phyloP scores from a whole-genome alignment of 2,888 invertebrate genomes.

The Fabriciana adippe region DNA sequence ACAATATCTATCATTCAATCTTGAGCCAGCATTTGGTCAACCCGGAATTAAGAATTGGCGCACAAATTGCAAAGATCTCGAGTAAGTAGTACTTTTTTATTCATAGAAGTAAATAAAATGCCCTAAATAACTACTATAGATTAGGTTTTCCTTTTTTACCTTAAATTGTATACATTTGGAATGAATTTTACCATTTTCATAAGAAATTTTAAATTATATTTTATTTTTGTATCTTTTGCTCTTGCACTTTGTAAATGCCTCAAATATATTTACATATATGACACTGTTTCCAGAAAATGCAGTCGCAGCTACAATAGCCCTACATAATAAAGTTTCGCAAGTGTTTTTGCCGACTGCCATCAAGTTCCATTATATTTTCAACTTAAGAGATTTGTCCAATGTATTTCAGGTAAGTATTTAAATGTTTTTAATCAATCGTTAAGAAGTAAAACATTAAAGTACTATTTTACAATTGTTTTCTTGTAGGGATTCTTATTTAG shows the following conservation, averaged over 20 bases:
- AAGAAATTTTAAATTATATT: not conserved
- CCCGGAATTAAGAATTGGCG: slow-evolving; percentile 90
- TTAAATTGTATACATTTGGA: too few relatives aligned
- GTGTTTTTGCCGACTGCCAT: slow-evolving; percentile 97
- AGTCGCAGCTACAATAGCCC: slow-evolving; percentile 90
- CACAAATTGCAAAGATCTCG: slow-evolving; percentile 85
- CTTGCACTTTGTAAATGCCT: too few relatives aligned
- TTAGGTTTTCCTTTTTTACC: too few relatives aligned
- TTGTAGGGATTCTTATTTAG: slow-evolving; percentile 94
- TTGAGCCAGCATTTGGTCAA: slow-evolving; percentile 92
- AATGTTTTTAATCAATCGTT: not conserved
- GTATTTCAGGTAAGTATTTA: slow-evolving; percentile 89
- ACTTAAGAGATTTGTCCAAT: slow-evolving; percentile 96
- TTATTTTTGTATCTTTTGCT: not conserved
- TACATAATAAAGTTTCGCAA: slow-evolving; percentile 93
- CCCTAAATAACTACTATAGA: too few relatives aligned
- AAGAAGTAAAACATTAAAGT: not conserved
- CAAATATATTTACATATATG: not conserved
- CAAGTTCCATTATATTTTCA: slow-evolving; percentile 98
- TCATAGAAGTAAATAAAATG: too few relatives aligned
- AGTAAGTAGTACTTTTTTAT: slow-evolving; percentile 50
- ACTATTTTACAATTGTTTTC: slow-evolving; percentile 7
- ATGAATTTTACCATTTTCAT: too few relatives aligned
- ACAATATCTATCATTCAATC: slow-evolving; percentile 94
- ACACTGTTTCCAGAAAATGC: slow-evolving; percentile 80